Evolutionary conservation across 1,140 invertebrate genomes (phyloP), one percentile per base, ranked within the genome.

Genomic region (Bombyx mandarina): DNA sequence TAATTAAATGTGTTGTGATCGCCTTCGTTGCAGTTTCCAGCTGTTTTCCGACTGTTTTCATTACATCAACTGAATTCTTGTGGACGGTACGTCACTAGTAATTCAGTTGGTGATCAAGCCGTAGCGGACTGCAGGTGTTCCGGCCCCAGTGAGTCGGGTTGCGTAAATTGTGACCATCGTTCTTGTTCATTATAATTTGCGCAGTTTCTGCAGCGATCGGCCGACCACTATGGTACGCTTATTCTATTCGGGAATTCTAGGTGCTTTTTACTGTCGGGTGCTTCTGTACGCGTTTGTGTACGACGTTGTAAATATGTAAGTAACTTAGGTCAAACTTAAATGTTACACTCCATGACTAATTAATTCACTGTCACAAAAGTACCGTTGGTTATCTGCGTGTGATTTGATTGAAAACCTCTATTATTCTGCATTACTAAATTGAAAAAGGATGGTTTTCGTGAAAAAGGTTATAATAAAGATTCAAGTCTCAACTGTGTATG

Each of bases 211-310:
- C 66, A 72, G 72, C 75, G 77, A 69, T 71, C 69, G 73, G 66
- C 72, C 70, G 72, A 69, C 71, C 62, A 69, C 66, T 69, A 65
- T 70, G 61, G 73, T 82, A 78, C 77, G 79, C 81, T 84, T 85
- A 79, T 80, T 81, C 79, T 84, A 82, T 79, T 80, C 67, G 79
- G 73, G 77, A 86, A 82, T 79, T 77, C 67, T 82, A 85, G 82
- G 83, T 86, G 83, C 83, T 86, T 85, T 79, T 82, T 81, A 82
- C 75, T 83, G 78, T 86, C 79, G 74, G 83, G 83, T 86, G 83
- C 83, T 86, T 86, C 75, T 85, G 75, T 80, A 82, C 76, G 78
- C 75, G 75, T 82, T 75, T 63, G 79, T 81, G 76, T 82, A 81
- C 71, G 69, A 79, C 74, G 72, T 75, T 86, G 83, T 84, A 85